Conservation (phyloP, 2,888 invertebrate genomes). For the Napeogenes inachia region DNA sequence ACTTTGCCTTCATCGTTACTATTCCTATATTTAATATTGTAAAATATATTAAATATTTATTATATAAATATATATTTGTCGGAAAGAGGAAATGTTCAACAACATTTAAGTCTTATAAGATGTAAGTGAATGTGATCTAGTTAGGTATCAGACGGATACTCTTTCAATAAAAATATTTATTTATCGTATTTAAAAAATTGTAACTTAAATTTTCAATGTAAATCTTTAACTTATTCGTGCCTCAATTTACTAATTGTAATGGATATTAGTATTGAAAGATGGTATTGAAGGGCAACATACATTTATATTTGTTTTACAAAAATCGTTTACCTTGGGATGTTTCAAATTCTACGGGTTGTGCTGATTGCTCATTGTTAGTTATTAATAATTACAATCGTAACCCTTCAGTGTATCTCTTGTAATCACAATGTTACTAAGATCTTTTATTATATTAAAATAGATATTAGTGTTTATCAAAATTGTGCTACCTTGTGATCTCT, state of each 20-base stretch:
- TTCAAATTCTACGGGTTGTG: conserved; percentile 51
- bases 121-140: conserved; percentile 10
- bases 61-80: conserved; percentile 2
- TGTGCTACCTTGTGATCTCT: conserved; percentile 59
- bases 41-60: conserved; percentile 11
- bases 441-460: conserved; percentile 34
- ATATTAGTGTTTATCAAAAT: conserved; percentile 32
- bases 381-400: conserved; percentile 23
- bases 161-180: conserved; percentile 3
- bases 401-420: conserved; percentile 10
- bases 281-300: conserved; percentile 18
- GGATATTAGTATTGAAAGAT: conserved; percentile 2
- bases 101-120: not conserved
- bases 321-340: not conserved
- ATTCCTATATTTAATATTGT: conserved; percentile 33
- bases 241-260: conserved; percentile 12
- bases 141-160: conserved; percentile 9
- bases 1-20: conserved; percentile 44
- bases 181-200: conserved; percentile 5
- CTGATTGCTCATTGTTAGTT: conserved; percentile 56
- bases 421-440: conserved; percentile 5
- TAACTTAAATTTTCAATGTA: conserved; percentile 11
- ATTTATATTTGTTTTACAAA: not conserved
- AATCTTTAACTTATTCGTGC: conserved; percentile 12
- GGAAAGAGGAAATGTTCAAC: not conserved